These are phyloP conservation scores for Drosophila tsacasi DNA, from an alignment of 1,140 invertebrate genomes.

Conservation along the genomic window DNA sequence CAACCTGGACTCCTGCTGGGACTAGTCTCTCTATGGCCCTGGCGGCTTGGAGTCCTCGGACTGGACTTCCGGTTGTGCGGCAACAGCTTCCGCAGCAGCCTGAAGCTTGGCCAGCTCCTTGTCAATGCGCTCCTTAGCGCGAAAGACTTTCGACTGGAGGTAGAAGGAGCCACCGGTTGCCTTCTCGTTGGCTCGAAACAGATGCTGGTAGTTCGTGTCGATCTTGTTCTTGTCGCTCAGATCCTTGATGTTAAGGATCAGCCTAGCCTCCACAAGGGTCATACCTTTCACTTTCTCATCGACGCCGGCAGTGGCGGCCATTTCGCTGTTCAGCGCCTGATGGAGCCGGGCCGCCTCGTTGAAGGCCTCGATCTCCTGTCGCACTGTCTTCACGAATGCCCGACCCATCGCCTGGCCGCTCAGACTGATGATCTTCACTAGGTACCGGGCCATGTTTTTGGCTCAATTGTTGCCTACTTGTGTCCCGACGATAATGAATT, in stretches of 20 bases:
- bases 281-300: slow-evolving; percentile 50
- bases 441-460: slow-evolving; percentile 48
- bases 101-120: slow-evolving; percentile 87
- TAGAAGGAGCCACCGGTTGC: slow-evolving; percentile 97
- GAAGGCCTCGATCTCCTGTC: slow-evolving; percentile 62
- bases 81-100: too few species aligned
- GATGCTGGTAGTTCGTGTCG: slow-evolving; percentile 87
- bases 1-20: neutral
- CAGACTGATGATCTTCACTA: slow-evolving; percentile 46
- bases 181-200: slow-evolving; percentile 96
- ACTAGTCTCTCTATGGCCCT: neutral
- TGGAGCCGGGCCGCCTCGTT: slow-evolving; percentile 79
- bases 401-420: slow-evolving; percentile 53
- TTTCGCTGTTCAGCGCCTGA: neutral
- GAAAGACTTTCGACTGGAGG: slow-evolving; percentile 97
- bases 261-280: slow-evolving; percentile 55
- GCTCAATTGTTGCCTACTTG: neutral
- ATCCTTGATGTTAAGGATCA: slow-evolving; percentile 56
- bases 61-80: neutral
- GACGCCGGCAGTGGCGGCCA: neutral
- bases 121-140: slow-evolving; percentile 96
- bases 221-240: slow-evolving; percentile 42
- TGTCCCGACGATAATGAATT: slow-evolving; percentile 24
- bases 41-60: neutral
- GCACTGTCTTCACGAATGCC: slow-evolving; percentile 57